Evolutionary conservation across 2,113 vertebrate species (phyloP).

Genomic region (Cercopithecus mona): DNA sequence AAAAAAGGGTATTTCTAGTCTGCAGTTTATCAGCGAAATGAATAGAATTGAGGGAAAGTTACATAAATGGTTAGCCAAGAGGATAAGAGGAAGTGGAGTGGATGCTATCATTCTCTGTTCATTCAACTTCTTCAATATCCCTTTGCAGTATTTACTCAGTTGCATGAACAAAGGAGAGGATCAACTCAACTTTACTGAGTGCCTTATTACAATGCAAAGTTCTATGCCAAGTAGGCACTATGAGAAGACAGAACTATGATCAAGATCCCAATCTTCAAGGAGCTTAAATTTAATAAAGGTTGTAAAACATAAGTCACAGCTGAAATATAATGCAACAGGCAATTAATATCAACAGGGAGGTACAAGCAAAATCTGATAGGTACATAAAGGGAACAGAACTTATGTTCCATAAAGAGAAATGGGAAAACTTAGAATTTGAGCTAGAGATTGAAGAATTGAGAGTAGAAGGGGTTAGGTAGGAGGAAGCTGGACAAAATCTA

Average conservation of each 20-base stretch:
- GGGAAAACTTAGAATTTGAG: neutral
- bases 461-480: rapidly evolving
- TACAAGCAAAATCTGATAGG: constrained; percentile 20
- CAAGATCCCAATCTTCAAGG: neutral
- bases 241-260: neutral
- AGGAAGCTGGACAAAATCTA: constrained; percentile 1
- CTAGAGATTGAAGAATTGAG: neutral
- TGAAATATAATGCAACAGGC: constrained; percentile 27
- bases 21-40: neutral
- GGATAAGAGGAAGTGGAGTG: neutral
- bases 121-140: neutral
- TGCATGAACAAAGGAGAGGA: neutral
- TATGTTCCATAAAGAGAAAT: neutral
- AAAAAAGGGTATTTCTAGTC: neutral
- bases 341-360: neutral
- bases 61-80: neutral
- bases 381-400: constrained; percentile 4
- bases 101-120: neutral
- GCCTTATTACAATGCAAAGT: neutral
- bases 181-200: neutral
- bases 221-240: neutral
- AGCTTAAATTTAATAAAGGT: constrained; percentile 3
- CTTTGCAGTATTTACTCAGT: neutral
- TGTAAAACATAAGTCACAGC: neutral
- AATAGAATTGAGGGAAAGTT: neutral